phyloP scores from a whole-genome alignment of 2,797 vertebrate species.

The Malurus splendens region DNA sequence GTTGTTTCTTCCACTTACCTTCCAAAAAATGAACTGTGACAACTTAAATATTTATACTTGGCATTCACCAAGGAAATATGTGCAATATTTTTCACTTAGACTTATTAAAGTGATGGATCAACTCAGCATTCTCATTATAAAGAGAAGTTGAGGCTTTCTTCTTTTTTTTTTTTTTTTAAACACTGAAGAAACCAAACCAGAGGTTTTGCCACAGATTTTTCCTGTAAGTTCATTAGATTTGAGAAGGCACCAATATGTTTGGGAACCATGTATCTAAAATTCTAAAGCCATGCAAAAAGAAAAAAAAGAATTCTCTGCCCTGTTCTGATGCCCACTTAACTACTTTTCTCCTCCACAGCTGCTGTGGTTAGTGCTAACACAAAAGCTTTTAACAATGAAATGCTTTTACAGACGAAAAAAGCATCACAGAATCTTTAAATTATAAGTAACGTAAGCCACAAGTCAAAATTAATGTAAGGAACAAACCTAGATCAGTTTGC shows the following conservation, averaged over 20 bases:
- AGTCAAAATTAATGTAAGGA: background rate
- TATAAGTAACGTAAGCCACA: background rate
- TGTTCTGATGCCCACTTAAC: background rate
- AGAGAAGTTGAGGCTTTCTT: background rate
- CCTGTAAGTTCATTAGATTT: background rate
- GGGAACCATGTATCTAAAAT: background rate
- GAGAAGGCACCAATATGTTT: background rate
- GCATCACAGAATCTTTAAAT: background rate
- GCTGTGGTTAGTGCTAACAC: background rate
- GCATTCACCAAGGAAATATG: rapidly evolving
- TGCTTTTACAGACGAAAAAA: background rate
- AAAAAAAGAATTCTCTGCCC: background rate
- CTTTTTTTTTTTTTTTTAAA: background rate
- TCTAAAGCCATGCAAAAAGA: background rate
- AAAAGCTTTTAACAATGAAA: background rate
- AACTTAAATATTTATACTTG: background rate
- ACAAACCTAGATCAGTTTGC: background rate
- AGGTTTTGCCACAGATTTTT: background rate
- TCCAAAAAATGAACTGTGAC: background rate
- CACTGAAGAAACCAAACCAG: background rate
- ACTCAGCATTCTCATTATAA: background rate
- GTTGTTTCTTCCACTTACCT: background rate
- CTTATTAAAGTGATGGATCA: background rate
- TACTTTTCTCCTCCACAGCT: background rate
- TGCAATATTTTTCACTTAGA: background rate